Conservation (phyloP, 2,888 invertebrate species). For the Lottia scabra region DNA sequence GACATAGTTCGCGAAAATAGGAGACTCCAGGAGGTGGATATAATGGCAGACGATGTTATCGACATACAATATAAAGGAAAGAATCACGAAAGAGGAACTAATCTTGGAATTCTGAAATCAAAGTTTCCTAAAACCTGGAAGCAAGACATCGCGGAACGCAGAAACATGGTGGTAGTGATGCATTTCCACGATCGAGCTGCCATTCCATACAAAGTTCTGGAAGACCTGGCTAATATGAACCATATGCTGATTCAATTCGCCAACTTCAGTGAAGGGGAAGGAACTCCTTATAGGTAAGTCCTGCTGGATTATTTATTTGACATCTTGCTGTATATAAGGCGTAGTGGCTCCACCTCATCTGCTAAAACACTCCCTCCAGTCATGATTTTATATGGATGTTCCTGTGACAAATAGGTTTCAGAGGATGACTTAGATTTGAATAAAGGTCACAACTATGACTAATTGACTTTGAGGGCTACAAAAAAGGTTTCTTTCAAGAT, state of each 20-base stretch:
- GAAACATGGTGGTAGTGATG: neutral
- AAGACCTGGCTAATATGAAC: neutral
- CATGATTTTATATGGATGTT: too few species aligned
- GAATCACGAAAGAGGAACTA: neutral
- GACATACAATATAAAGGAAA: neutral
- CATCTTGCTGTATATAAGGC: too few species aligned
- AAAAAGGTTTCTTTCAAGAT: too few species aligned
- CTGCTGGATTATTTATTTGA: neutral
- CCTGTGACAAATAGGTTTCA: too few species aligned
- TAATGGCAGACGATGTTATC: neutral
- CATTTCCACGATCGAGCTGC: neutral
- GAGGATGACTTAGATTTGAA: too few species aligned
- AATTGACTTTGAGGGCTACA: too few species aligned
- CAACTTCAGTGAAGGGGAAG: neutral
- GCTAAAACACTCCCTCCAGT: too few species aligned
- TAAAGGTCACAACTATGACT: too few species aligned
- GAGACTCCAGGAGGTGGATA: neutral
- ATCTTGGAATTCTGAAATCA: neutral
- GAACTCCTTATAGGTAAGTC: neutral
- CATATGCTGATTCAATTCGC: neutral
- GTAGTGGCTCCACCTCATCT: too few species aligned
- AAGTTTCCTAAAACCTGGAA: neutral
- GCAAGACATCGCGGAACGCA: neutral
- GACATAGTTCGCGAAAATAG: neutral
- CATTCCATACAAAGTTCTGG: neutral